These are phyloP conservation scores for Octonoba sinensis DNA, from an alignment of 2,888 invertebrate species.

Conservation along the genomic window DNA sequence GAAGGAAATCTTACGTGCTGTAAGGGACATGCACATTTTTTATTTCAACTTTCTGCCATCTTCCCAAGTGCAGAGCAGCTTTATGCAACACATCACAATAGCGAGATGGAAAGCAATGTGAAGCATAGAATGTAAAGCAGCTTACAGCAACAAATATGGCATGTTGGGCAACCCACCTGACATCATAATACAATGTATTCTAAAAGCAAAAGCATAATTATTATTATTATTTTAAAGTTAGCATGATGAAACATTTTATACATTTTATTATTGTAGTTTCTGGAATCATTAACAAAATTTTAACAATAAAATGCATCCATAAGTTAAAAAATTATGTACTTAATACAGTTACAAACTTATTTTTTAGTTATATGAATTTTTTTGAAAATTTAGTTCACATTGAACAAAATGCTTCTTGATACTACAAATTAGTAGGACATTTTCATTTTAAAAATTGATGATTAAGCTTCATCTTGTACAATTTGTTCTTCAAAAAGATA, in stretches of 20 bases:
- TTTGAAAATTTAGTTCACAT: too few relatives aligned
- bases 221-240: neutral
- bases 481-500: too few relatives aligned
- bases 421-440: too few relatives aligned
- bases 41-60: slow-evolving; percentile 79
- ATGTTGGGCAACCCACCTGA: slow-evolving; percentile 86
- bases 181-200: slow-evolving; percentile 81
- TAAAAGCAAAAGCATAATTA: slow-evolving; percentile 67
- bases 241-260: too few relatives aligned
- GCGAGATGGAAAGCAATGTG: slow-evolving; percentile 78
- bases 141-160: slow-evolving; percentile 85
- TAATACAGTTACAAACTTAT: too few relatives aligned
- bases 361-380: too few relatives aligned
- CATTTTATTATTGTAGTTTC: slow-evolving; percentile 28
- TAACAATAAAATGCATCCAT: too few relatives aligned
- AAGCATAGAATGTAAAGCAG: slow-evolving; percentile 83
- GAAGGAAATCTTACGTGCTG: slow-evolving; percentile 50
- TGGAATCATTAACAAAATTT: neutral
- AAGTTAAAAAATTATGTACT: too few relatives aligned
- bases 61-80: slow-evolving; percentile 89
- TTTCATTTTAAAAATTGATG: too few relatives aligned
- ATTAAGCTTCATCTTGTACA: too few relatives aligned
- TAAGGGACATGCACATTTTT: slow-evolving; percentile 76
- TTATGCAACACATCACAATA: slow-evolving; percentile 92
- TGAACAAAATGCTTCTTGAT: too few relatives aligned